Evolutionary conservation across 2,113 vertebrate species (phyloP).

Genomic region (Hippopotamus amphibius): DNA sequence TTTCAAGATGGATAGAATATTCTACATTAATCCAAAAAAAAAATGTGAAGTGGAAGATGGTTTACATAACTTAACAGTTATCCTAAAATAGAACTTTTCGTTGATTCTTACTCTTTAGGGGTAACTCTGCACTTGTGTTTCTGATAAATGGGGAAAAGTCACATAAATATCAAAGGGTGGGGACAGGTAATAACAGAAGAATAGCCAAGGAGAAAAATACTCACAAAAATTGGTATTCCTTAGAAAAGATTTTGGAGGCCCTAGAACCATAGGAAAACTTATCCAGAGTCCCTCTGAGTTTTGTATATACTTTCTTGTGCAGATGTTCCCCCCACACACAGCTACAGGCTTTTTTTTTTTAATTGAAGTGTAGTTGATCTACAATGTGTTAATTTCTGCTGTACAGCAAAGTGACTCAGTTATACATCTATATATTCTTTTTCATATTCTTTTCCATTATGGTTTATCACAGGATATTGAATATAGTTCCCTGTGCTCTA

Average conservation of each 20-base stretch:
- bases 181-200: background rate
- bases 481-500: background rate
- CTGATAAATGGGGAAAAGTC: background rate
- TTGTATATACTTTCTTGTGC: background rate
- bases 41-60: background rate
- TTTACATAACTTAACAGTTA: background rate
- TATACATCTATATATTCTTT: background rate
- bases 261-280: background rate
- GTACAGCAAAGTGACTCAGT: background rate
- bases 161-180: background rate
- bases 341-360: background rate
- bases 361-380: background rate
- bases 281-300: background rate
- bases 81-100: constrained; percentile 24
- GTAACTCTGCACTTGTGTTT: background rate
- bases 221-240: background rate
- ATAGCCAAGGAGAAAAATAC: background rate
- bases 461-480: background rate
- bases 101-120: background rate
- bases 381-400: background rate
- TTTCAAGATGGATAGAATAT: constrained; percentile 49
- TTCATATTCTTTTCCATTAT: background rate
- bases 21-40: constrained; percentile 7
- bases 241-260: background rate
- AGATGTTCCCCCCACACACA: background rate